Evolutionary conservation across 2,888 invertebrate species (phyloP).

Genomic region (Odontomyia ornata): DNA sequence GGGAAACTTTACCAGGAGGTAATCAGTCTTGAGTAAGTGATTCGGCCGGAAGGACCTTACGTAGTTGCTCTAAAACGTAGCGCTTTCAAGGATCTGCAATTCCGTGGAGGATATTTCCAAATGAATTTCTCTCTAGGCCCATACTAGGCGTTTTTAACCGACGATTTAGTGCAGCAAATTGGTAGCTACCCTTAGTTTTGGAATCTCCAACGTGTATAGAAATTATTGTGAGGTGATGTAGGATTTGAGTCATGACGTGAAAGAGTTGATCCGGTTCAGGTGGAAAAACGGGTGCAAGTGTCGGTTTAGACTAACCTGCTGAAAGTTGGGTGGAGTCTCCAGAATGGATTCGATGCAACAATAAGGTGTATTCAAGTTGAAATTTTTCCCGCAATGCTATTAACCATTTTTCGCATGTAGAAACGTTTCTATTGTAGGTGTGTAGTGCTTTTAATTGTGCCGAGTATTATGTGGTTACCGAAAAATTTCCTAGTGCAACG

Average conservation of each 20-base stretch:
- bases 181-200: not conserved
- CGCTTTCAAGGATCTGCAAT: not conserved
- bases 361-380: not conserved
- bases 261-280: not conserved
- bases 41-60: not conserved
- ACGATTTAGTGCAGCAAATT: not conserved
- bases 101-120: not conserved
- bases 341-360: not conserved
- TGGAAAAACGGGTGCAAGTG: not conserved
- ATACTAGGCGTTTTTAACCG: not conserved
- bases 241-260: too few relatives aligned
- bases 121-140: not conserved
- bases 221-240: too few relatives aligned
- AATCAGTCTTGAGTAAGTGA: conserved; percentile 26
- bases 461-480: not conserved
- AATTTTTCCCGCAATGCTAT: not conserved
- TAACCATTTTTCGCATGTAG: not conserved
- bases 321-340: conserved; percentile 28
- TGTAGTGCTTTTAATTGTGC: not conserved
- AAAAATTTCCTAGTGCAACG: conserved; percentile 1
- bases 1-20: not conserved
- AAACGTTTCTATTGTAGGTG: not conserved
- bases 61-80: not conserved
- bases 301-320: not conserved
- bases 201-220: not conserved